Conservation (phyloP, 2,888 invertebrate species). For the Harmothoe impar region DNA sequence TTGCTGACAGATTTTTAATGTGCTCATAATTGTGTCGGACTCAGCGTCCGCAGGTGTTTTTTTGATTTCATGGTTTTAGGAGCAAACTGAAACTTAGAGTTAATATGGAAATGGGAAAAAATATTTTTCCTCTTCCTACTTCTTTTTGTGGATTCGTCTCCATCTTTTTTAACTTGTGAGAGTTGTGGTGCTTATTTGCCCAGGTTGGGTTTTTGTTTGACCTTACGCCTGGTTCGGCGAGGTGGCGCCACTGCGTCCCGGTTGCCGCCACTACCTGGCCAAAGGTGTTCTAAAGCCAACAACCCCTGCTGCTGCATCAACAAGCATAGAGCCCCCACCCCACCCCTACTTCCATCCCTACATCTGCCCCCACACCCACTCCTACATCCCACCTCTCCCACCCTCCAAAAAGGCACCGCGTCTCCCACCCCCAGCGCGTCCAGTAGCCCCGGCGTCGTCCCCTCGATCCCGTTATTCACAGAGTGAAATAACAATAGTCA, state of each 20-base stretch:
- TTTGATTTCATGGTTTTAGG: not conserved
- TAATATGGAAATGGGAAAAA: not conserved
- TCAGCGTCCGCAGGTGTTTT: not conserved
- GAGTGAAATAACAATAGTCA: slow-evolving; percentile 18
- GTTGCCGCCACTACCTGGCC: slow-evolving; percentile 54
- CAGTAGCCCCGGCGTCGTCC: too few species aligned
- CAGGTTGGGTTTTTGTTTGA: slow-evolving; percentile 50
- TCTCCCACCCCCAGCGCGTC: not conserved
- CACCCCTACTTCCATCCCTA: not conserved
- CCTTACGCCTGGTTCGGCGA: slow-evolving; percentile 45
- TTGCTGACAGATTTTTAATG: not conserved
- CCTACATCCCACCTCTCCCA: not conserved
- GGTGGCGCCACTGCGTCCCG: slow-evolving; percentile 38
- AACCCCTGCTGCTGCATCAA: slow-evolving; percentile 51
- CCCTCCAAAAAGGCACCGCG: not conserved
- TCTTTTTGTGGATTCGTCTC: slow-evolving; percentile 18
- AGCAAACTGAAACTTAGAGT: not conserved
- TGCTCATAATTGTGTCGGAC: not conserved
- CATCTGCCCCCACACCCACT: not conserved
- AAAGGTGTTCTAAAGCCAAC: slow-evolving; percentile 53
- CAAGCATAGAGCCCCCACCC: slow-evolving; percentile 11
- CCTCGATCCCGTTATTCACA: not conserved
- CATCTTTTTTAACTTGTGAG: not conserved
- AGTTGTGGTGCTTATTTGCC: slow-evolving; percentile 56
- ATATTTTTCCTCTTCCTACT: slow-evolving; percentile 2